Percentiles rank a stretch among this genome's conserved stretches.
Conservation (phyloP, 2,888 invertebrate genomes). For the Empis stercorea region DNA sequence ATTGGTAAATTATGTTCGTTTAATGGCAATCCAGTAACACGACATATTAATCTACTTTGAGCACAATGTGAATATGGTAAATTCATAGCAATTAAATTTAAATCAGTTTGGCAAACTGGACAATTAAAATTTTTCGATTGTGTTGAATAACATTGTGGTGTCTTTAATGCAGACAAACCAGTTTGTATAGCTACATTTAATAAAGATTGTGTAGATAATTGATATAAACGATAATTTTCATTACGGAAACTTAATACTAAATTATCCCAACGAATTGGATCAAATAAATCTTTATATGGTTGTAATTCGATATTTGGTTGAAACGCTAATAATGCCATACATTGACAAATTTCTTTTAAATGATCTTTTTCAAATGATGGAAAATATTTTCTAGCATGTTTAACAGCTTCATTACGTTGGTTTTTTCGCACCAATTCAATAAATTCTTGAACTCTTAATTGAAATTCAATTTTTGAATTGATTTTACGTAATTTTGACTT, state of each 20-base stretch:
- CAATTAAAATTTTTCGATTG: conserved; percentile 70
- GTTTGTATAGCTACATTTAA: conserved; percentile 87
- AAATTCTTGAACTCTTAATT: conserved; percentile 72
- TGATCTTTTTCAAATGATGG: conserved; percentile 77
- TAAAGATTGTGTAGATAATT: conserved; percentile 80
- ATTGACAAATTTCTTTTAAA: conserved; percentile 75
- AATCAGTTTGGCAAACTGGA: conserved; percentile 82
- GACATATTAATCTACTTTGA: conserved; percentile 88
- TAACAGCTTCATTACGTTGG: conserved; percentile 80
- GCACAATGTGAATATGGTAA: conserved; percentile 94
- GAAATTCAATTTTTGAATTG: conserved; percentile 91
- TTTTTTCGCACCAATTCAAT: conserved; percentile 85
- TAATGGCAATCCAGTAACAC: conserved; percentile 76
- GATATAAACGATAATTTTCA: conserved; percentile 90
- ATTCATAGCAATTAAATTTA: conserved; percentile 71
- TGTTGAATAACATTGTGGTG: conserved; percentile 70
- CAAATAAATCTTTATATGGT: conserved; percentile 56
- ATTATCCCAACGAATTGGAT: conserved; percentile 61
- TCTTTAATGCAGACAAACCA: conserved; percentile 89
- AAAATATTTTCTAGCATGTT: conserved; percentile 89
- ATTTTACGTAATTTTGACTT: conserved; percentile 88
- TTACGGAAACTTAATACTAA: conserved; percentile 82
- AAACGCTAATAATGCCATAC: conserved; percentile 92
- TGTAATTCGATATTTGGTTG: conserved; percentile 63
- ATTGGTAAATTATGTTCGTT: conserved; percentile 98